Percentiles rank a stretch among this genome's conserved stretches.
Conservation (phyloP, 2,797 vertebrate species). For the Sebastes paucispinis region DNA sequence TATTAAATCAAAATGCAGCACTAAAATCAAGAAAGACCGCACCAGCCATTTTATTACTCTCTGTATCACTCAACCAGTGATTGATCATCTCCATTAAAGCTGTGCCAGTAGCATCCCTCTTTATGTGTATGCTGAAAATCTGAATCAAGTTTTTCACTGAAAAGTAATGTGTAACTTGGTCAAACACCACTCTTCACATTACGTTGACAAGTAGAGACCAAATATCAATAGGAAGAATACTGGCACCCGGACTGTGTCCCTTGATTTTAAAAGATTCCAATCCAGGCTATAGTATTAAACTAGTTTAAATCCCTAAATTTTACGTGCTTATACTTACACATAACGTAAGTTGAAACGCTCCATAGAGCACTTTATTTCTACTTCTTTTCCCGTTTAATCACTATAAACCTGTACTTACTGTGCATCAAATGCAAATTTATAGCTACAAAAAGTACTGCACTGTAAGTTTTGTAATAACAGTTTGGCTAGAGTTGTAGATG, state of each 20-base stretch:
- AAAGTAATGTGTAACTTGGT: not conserved
- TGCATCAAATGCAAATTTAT: conserved; percentile 14
- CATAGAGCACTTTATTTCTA: not conserved
- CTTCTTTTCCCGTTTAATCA: not conserved
- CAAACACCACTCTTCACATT: not conserved
- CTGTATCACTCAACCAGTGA: not conserved
- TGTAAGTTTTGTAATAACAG: conserved; percentile 29
- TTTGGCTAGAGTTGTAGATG: conserved; percentile 45
- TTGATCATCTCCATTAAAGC: not conserved
- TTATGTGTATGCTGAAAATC: not conserved
- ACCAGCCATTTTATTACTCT: not conserved
- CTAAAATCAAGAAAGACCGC: not conserved
- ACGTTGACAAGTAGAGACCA: not conserved
- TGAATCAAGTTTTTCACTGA: not conserved
- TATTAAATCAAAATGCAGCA: not conserved
- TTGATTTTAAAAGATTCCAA: not conserved
- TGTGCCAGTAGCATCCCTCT: not conserved
- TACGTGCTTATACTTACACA: not conserved
- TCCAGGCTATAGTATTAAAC: not conserved
- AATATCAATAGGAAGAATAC: not conserved
- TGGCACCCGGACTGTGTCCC: not conserved
- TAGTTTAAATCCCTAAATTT: not conserved
- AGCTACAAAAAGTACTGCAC: conserved; percentile 32
- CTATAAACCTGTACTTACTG: not conserved
- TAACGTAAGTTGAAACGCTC: not conserved